These are phyloP conservation scores for Tetraneura akinire DNA, from an alignment of 1,140 invertebrate genomes.

Conservation along the genomic window DNA sequence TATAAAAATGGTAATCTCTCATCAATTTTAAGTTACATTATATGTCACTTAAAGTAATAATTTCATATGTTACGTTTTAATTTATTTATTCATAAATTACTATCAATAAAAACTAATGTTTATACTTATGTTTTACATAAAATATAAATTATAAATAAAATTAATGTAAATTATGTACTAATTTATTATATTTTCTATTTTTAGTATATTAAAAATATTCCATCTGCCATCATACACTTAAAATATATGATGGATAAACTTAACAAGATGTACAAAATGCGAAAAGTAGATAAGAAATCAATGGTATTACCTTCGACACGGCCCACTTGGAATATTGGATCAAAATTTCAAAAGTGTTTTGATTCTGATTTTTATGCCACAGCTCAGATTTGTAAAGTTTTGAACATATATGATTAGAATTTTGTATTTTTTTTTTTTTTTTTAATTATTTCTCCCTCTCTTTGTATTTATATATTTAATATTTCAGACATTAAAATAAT, in stretches of 20 bases:
- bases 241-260: constrained; percentile 34
- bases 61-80: too few species aligned
- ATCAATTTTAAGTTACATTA: too few species aligned
- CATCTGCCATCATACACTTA: not conserved
- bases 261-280: not conserved
- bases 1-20: too few species aligned
- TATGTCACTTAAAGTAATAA: too few species aligned
- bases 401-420: not conserved
- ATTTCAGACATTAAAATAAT: not conserved
- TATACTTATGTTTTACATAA: not conserved
- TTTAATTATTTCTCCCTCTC: not conserved
- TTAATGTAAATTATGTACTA: too few species aligned
- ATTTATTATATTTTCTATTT: not conserved
- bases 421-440: not conserved
- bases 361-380: constrained; percentile 34
- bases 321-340: constrained; percentile 39
- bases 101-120: constrained; percentile 35
- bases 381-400: constrained; percentile 20
- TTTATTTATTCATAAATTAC: too few species aligned
- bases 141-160: too few species aligned
- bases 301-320: constrained; percentile 15
- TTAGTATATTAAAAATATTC: constrained; percentile 21
- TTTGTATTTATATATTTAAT: too few species aligned
- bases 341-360: constrained; percentile 46
- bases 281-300: constrained; percentile 10